These are phyloP conservation scores for Triplophysa siluroides DNA, from an alignment of 2,113 vertebrate genomes.

Conservation along the genomic window DNA sequence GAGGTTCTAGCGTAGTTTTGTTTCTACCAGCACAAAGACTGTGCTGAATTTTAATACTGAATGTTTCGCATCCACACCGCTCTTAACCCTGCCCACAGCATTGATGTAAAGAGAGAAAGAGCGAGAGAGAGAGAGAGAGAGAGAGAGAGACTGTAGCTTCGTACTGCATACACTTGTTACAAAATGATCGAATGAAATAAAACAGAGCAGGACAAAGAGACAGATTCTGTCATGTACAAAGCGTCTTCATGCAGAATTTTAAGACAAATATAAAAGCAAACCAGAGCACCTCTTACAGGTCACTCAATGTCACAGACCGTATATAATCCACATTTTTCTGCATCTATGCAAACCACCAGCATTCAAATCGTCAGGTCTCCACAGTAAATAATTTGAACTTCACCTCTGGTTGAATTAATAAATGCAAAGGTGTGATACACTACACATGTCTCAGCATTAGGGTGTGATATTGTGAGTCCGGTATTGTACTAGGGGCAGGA, in stretches of 20 bases:
- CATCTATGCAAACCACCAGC: too few relatives aligned
- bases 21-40: not conserved
- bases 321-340: too few relatives aligned
- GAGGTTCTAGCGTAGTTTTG: slow-evolving; percentile 3
- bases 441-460: not conserved
- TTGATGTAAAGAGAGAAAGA: not conserved
- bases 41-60: slow-evolving; percentile 14
- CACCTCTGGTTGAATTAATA: too few relatives aligned
- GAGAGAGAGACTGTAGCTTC: not conserved
- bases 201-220: not conserved
- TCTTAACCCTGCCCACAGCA: not conserved
- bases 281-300: not conserved
- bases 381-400: too few relatives aligned
- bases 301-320: not conserved
- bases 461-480: not conserved
- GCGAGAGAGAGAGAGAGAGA: not conserved
- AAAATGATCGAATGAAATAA: not conserved
- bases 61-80: not conserved
- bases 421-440: not conserved
- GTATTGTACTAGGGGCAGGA: not conserved
- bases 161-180: not conserved
- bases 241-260: too few relatives aligned
- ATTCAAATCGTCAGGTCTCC: too few relatives aligned
- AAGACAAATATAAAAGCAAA: not conserved
- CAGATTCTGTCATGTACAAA: not conserved